Base-by-base conservation (phyloP, 2,888 invertebrate genomes). In the Syrphus vitripennis region DNA sequence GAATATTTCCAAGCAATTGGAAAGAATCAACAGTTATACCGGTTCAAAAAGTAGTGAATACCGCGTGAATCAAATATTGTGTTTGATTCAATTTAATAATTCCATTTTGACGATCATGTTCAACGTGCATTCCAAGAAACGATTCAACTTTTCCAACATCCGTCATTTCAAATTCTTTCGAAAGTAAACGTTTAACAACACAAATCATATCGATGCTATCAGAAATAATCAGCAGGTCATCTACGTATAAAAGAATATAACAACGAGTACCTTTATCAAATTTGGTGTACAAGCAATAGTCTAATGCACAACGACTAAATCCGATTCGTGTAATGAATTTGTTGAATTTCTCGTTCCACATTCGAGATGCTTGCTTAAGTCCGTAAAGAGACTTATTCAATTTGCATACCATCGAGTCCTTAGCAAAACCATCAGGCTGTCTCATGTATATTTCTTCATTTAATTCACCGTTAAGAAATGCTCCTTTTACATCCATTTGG, bases 351-450 rank as follows among this genome's bases (percentile, higher is more conserved):
- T 37, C 21, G 5, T 61, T 61, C 61, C 61, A 37, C 61, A n/a
- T 61, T 3, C 61, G n/a, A 24, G 77, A 72, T 12, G 86, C 72
- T 69, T 86, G 77, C 21, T 86, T 86, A 5, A 86, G 31, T 0
- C 86, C 81, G 19, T 81, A 86, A 10, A 86, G 12, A 1, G 76
- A 63, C 29, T 67, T 77, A 7, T 78, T 59, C 4, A 87, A 26
- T 53, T 57, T 37, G 31, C 45, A 87, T 2, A 87, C 78, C 16
- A 40, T 65, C 0, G 80, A 83, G 16, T 79, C 48, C 34, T 63
- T 69, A 9, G 12, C 26, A n/a, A 63, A 65, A 2, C 70, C 61
- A 0, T 40, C 37, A 10, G 40, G 61, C 3, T 61, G 19, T n/a
- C n/a, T n/a, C n/a, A n/a, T n/a, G n/a, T n/a, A n/a, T n/a, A n/a